These are phyloP conservation scores for Orthonyx spaldingii DNA, from an alignment of 2,113 vertebrate genomes.

Conservation along the genomic window DNA sequence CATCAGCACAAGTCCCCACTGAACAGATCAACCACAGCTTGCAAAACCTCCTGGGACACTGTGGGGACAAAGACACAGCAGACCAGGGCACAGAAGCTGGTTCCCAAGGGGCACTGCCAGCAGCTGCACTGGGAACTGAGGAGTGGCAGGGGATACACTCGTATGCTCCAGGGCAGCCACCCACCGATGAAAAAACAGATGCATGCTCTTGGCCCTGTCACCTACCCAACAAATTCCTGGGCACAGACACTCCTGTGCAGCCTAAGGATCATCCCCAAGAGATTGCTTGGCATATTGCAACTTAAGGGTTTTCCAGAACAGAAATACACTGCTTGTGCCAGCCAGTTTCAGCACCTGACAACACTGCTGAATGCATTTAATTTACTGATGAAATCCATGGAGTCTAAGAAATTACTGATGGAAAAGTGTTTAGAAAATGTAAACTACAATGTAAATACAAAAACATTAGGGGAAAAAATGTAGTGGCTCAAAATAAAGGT, in stretches of 20 bases:
- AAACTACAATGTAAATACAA: neutral
- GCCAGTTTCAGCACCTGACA: neutral
- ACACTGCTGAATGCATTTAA: neutral
- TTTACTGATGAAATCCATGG: neutral
- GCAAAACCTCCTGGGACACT: neutral
- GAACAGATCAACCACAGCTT: neutral
- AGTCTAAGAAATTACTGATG: neutral
- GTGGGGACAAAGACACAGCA: neutral
- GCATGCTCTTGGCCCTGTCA: neutral
- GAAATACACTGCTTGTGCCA: neutral
- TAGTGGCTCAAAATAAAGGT: neutral
- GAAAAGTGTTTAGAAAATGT: neutral
- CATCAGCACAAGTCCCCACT: neutral
- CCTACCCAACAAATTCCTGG: neutral
- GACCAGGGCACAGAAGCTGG: neutral
- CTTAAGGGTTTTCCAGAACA: neutral
- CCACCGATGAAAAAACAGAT: neutral
- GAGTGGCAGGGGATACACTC: fast-evolving
- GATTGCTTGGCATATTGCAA: neutral
- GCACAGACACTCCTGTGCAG: neutral
- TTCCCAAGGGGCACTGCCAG: neutral
- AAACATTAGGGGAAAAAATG: neutral
- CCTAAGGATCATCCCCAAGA: neutral
- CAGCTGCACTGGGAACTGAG: neutral
- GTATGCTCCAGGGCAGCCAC: fast-evolving